phyloP scores from a whole-genome alignment of 53 echinoderm and acorn worm genomes.

The Hippasteria phrygiana region DNA sequence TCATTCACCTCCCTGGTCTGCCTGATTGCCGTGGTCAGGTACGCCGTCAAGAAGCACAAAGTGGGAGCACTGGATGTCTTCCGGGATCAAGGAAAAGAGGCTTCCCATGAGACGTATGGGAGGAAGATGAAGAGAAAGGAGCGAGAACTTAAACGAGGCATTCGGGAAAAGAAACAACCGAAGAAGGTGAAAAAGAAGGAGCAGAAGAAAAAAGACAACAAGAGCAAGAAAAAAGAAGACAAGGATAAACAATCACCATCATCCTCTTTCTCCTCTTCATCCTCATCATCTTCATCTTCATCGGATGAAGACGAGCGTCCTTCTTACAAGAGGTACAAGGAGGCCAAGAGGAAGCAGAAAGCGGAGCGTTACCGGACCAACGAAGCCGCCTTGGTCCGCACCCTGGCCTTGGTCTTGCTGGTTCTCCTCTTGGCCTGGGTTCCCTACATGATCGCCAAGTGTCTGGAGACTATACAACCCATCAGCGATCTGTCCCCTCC shows the following conservation, averaged over 20 bases:
- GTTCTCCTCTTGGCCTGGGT: conserved; percentile 35
- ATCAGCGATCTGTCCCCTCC: neutral
- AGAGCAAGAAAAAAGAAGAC: conserved; percentile 1
- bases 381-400: conserved; percentile 54
- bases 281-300: conserved; percentile 54
- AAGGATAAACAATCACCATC: conserved; percentile 7
- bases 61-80: neutral
- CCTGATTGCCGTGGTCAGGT: conserved; percentile 25
- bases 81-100: conserved; percentile 7
- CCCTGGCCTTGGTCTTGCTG: conserved; percentile 17
- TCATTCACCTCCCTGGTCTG: conserved; percentile 22
- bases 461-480: conserved; percentile 44
- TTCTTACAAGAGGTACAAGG: conserved; percentile 55
- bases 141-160: neutral
- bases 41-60: conserved; percentile 7
- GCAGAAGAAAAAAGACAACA: conserved; percentile 38
- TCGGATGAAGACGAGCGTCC: conserved; percentile 66
- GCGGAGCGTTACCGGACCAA: conserved; percentile 53
- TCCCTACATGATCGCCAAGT: conserved; percentile 52
- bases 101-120: conserved; percentile 18
- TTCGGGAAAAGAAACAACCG: conserved; percentile 34
- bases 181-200: conserved; percentile 36
- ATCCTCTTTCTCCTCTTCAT: conserved; percentile 52
- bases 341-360: conserved; percentile 33
- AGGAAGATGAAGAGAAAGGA: conserved; percentile 54